Conservation (phyloP, 1,140 invertebrate genomes). For the Hormaphis cornu region DNA sequence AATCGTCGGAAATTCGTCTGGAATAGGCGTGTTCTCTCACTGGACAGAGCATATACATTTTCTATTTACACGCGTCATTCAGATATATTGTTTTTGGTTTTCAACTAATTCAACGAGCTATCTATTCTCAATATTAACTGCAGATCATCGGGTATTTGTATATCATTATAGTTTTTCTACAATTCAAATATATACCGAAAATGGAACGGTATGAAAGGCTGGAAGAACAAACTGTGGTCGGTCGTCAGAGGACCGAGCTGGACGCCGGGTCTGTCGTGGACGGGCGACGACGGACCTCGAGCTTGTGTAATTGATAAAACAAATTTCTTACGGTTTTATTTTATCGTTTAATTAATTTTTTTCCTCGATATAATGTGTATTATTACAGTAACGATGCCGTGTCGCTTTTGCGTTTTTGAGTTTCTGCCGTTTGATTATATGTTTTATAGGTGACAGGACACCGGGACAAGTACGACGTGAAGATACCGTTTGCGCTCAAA, state of each 20-base stretch:
- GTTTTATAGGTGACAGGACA: constrained; percentile 33
- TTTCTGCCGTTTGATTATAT: too few species aligned
- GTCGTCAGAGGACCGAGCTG: constrained; percentile 81
- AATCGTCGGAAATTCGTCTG: too few species aligned
- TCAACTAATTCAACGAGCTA: too few species aligned
- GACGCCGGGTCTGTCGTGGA: constrained; percentile 67
- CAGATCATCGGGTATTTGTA: not conserved
- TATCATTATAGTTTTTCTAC: constrained; percentile 57
- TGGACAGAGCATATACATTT: too few species aligned
- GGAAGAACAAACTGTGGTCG: constrained; percentile 56
- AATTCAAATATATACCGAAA: constrained; percentile 54
- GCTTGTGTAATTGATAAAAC: constrained; percentile 52
- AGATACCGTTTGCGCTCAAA: constrained; percentile 57
- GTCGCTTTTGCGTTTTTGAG: too few species aligned
- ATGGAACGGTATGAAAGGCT: constrained; percentile 48
- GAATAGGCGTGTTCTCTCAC: too few species aligned
- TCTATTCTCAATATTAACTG: not conserved
- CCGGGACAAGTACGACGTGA: constrained; percentile 58
- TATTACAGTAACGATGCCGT: too few species aligned
- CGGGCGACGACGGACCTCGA: constrained; percentile 63
- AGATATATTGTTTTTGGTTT: too few species aligned
- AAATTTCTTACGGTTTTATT: not conserved
- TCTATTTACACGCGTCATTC: too few species aligned
- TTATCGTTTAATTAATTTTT: not conserved
- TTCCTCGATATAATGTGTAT: not conserved